A percentile compares a stretch with the other conserved stretches of the same genome.
These are phyloP conservation scores for Psilanteris sp. DNA, from an alignment of 1,140 invertebrate genomes.

Conservation along the genomic window DNA sequence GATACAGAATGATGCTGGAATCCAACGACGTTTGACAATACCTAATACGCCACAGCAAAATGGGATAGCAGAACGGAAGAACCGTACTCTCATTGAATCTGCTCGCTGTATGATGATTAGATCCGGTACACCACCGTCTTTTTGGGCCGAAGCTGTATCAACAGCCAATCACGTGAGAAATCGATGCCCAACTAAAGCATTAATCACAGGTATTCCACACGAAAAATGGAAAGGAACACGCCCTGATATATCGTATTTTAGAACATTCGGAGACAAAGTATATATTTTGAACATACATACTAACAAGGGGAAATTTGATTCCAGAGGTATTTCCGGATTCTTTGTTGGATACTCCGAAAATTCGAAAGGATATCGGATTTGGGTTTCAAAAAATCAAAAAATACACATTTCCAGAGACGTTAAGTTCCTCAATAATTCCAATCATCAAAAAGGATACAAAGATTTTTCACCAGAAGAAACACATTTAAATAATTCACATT, in stretches of 20 bases:
- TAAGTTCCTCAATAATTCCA: background rate
- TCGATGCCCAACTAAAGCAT: background rate
- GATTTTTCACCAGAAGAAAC: too few relatives aligned
- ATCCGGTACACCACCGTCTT: background rate
- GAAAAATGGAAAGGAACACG: conserved; percentile 69
- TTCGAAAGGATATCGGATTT: conserved; percentile 6
- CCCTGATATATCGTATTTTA: conserved; percentile 69
- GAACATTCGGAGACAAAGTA: background rate
- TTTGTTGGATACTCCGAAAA: conserved; percentile 4
- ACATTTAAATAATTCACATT: too few relatives aligned
- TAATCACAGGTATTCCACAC: background rate
- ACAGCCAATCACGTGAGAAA: conserved; percentile 9
- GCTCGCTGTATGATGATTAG: conserved; percentile 51
- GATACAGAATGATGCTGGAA: background rate
- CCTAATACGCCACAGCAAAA: conserved; percentile 27
- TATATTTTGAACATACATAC: conserved; percentile 1
- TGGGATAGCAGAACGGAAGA: conserved; percentile 16
- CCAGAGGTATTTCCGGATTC: background rate
- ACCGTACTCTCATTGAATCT: conserved; percentile 31
- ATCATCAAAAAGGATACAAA: too few relatives aligned
- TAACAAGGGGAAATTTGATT: background rate
- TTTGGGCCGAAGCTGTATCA: conserved; percentile 20
- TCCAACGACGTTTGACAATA: background rate
- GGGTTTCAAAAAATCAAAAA: background rate
- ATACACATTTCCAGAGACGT: background rate